Base-by-base conservation (phyloP, 2,888 invertebrate genomes). In the Hydrotaea cyrtoneurina region DNA sequence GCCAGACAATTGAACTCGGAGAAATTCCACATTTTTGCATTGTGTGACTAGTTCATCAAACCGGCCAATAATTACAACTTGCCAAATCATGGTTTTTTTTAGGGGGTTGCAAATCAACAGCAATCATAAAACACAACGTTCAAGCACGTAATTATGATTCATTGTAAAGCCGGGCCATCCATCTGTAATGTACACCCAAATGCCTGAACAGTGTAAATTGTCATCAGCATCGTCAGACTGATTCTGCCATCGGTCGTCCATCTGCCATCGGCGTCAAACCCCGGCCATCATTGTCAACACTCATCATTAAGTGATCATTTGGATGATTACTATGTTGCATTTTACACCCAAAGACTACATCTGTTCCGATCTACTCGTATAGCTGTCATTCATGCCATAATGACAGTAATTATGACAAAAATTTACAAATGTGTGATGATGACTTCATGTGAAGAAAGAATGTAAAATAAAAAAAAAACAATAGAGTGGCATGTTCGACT, bases 381-480 rank as follows among this genome's bases (percentile, higher is more conserved):
- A 69, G 17, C 19, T 39, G 39, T 66, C 46, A 69, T 69, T 69
- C 69, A 69, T 46, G 43, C 46, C 15, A 46, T 69, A 69, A 69
- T 69, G 69, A 46, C 46, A 46, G 46, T 69, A 21, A 69, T 69
- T 46, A 46, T 69, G 69, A 69, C 10, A 69, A 46, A n/a, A 23
- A 69, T 43, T 46, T 69, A 66, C 69, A 39, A 21, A 39, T 23
- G 15, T 69, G 21, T 15, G 43, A 69, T 15, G 43, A 69, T 69
- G 69, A 69, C 13, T 66, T 19, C 15, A 43, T 66, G 43, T 19
- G 66, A 1, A 21, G n/a, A 39, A 10, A 43, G 17, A 64, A 64
- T 39, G 23, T 5, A 46, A 69, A 69, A 43, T 31, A 62, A 36
- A 15, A 59, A 13, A 43, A 46, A 69, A 69, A 43, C 31, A 62